Evolutionary conservation across 2,113 vertebrate genomes (phyloP), one percentile per base, ranked within the genome.

Genomic region (Mus pahari): DNA sequence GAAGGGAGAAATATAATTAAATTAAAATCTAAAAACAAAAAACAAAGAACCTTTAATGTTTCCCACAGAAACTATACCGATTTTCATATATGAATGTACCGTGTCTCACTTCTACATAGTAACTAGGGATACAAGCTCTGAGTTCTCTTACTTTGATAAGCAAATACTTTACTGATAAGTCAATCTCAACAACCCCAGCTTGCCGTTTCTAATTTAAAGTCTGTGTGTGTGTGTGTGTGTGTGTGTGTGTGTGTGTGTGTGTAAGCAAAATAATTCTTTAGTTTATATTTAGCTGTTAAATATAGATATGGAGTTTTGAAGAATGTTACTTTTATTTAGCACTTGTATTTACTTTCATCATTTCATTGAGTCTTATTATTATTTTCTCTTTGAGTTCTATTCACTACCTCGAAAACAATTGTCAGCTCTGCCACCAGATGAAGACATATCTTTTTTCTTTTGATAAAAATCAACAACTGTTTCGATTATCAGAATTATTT

Each of bases 231-330:
- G 24, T 31, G 10, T 50, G 5, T 45, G 28, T 10, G 24, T 45
- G 14, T 84, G 33, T n/a, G 26, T 60, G 45, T 87, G 50, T 20
- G 45, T 79, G 17, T 33, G 48, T 60, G 20, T 60, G 24, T 62
- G 22, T 62, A 2, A 4, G 55, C 17, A 60, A 60, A 90, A 45
- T 89, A 74, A 16, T 87, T 58, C 42, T 36, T 90, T 94, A 10
- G 14, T 33, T 86, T 96, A 95, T 78, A 87, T 82, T 94, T 92
- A 89, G 12, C 16, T 90, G 50, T 95, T 70, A 66, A 84, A 53
- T 31, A 75, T 64, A 17, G 62, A 77, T 71, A 53, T 71, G 36
- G 13, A 53, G 5, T 83, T 83, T 42, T 74, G 33, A 82, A 82
- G 24, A 58, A 58, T 58, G 68, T 55, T 42, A 20, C 10, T 31